These are phyloP conservation scores for Anastatus disparis DNA, from an alignment of 1,140 invertebrate species.

Conservation along the genomic window DNA sequence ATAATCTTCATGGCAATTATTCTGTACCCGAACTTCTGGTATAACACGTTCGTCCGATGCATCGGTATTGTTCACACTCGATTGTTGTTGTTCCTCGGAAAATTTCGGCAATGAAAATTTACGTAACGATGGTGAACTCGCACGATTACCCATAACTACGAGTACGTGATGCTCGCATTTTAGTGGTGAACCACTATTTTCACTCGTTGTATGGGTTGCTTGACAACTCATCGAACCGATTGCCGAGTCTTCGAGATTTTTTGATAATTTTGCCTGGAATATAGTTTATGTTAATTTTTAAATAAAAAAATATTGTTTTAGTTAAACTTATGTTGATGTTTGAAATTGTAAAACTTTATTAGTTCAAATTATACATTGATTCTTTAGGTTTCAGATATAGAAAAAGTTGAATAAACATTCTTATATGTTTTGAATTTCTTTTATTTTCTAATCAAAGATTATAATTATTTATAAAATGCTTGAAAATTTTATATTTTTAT, in stretches of 20 bases:
- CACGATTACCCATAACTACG: not conserved
- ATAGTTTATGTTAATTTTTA: too few species aligned
- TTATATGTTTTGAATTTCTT: too few species aligned
- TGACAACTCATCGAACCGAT: constrained; percentile 70
- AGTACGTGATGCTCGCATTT: constrained; percentile 32
- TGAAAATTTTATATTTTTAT: too few species aligned
- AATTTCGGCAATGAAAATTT: constrained; percentile 6
- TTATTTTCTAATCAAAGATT: too few species aligned
- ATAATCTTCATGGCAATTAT: not conserved
- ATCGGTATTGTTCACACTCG: not conserved
- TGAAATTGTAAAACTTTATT: too few species aligned
- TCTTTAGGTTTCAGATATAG: too few species aligned
- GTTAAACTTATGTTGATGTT: too few species aligned
- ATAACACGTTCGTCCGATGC: not conserved
- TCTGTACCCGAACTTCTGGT: constrained; percentile 17
- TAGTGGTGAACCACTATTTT: constrained; percentile 52
- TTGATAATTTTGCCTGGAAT: constrained; percentile 54
- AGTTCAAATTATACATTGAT: too few species aligned
- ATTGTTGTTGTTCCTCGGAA: not conserved
- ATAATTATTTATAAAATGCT: too few species aligned
- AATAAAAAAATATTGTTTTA: too few species aligned
- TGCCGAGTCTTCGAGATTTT: constrained; percentile 69
- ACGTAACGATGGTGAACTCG: not conserved
- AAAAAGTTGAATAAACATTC: too few species aligned
- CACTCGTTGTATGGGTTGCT: constrained; percentile 63